Base-by-base conservation (phyloP, 2,113 vertebrate species). In the Microtus richardsoni region DNA sequence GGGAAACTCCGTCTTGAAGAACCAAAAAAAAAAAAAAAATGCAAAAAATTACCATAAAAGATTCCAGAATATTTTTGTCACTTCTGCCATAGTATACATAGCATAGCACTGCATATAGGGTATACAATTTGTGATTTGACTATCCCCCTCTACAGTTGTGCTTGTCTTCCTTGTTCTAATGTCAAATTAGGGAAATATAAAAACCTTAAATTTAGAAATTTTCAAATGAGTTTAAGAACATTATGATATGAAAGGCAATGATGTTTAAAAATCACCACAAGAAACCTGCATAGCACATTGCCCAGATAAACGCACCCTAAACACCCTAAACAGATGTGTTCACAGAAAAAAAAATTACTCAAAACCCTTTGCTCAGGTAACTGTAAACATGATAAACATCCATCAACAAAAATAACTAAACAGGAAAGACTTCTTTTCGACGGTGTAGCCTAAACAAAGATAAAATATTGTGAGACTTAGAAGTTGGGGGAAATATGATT, bases 401-500 rank as follows among this genome's bases (percentile, higher is more conserved):
- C 41, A 47, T 82, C 91, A 93, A 85, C 66, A 96, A 94, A 94
- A 96, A 84, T 17, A 95, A 33, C 44, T 92, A 22, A 88, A 3
- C 58, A n/a, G 77, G 21, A 91, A 60, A 73, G 41, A 17, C 58
- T 88, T 95, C 95, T 39, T 47, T 80, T 54, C 16, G 52, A 74
- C 78, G 52, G 0, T 85, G 39, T 79, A 84, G 79, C 91, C 74
- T 95, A 97, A 97, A 96, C n/a, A 96, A 92, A 82, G 17, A 92
- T 30, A 86, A 88, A 95, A 92, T 88, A 78, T 28, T 90, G 26
- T 26, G 95, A 47, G 11, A 19, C 77, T 10, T 90, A 82, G 68
- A 96, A 93, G 54, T 96, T 60, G 66, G 44, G 70, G 8, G 80
- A 92, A 89, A 77, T 80, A 96, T 79, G 26, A 94, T 78, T 88